Evolutionary conservation across 1,140 invertebrate genomes (phyloP), one percentile per base, ranked within the genome.

Genomic region (Penaeus indicus): DNA sequence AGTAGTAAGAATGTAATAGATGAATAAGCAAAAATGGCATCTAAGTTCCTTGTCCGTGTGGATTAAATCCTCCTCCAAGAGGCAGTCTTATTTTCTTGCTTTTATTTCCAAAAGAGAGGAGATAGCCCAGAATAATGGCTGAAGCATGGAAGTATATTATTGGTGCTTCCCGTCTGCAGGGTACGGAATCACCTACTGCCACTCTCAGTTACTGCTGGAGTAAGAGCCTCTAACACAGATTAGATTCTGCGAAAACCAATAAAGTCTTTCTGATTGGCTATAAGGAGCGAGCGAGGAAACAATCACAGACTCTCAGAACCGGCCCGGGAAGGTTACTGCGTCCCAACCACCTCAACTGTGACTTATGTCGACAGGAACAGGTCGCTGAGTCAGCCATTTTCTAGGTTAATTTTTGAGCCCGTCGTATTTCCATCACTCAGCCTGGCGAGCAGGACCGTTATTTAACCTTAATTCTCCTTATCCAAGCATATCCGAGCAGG

Each of bases 261-360:
- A 90, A 90, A 90, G 79, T 83, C 89, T 83, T 84, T 86, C 79
- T 90, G 89, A 90, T 90, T 90, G 89, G 67, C 89, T 86, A 86
- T 90, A 90, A 90, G 89, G 61, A 86, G 84, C 84, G 79, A 86
- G 89, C 84, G 89, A 64, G 80, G 80, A 90, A 90, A 90, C 89
- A 90, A 90, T 90, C 89, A 90, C 79, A 63, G 69, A 25, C 62
- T 42, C 63, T 42, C 8, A 32, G 63, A 69, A 85, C 25, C 11
- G 81, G 27, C 60, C 32, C 60, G 32, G 81, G 81, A 42, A 63
- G 64, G 77, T 87, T 82, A 87, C 79, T 54, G 63, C 63, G 38
- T 80, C 67, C 75, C 64, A 61, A 64, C 79, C 79, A n/a, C 77
- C 72, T 78, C 81, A 69, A 77, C 81, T 1, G 13, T 84, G 75